Conservation (phyloP, 1,140 invertebrate species). For the Frieseomelitta varia region DNA sequence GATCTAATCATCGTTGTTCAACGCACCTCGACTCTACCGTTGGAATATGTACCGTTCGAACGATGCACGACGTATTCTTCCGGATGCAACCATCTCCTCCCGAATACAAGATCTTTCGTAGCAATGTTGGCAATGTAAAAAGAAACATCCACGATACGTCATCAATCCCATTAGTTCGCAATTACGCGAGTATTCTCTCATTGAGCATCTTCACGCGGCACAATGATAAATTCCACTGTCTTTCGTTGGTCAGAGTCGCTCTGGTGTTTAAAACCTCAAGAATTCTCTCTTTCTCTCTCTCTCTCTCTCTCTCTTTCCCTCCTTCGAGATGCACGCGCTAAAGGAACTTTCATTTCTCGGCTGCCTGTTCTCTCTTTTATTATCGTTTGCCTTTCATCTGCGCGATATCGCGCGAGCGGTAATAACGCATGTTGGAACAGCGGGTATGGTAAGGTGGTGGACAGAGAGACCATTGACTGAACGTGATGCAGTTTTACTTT, state of each 20-base stretch:
- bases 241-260: neutral
- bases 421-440: slow-evolving; percentile 66
- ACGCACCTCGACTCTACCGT: neutral
- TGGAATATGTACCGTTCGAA: neutral
- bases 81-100: neutral
- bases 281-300: slow-evolving; percentile 26
- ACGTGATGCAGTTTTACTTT: slow-evolving; percentile 75
- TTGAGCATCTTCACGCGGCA: neutral
- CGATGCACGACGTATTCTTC: neutral
- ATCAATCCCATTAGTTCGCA: neutral
- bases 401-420: slow-evolving; percentile 65
- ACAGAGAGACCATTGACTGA: slow-evolving; percentile 69
- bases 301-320: neutral
- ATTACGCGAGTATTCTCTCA: slow-evolving; percentile 18
- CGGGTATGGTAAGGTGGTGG: slow-evolving; percentile 60
- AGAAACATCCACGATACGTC: slow-evolving; percentile 9
- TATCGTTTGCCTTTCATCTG: slow-evolving; percentile 39
- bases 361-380: slow-evolving; percentile 6
- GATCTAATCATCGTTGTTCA: neutral
- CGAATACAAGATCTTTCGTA: neutral
- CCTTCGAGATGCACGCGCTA: neutral
- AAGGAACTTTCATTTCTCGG: slow-evolving; percentile 22
- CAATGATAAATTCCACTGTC: slow-evolving; percentile 15
- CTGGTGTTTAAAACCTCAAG: slow-evolving; percentile 53
- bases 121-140: neutral